Evolutionary conservation across 2,113 vertebrate species (phyloP).

Genomic region (Equus quagga): DNA sequence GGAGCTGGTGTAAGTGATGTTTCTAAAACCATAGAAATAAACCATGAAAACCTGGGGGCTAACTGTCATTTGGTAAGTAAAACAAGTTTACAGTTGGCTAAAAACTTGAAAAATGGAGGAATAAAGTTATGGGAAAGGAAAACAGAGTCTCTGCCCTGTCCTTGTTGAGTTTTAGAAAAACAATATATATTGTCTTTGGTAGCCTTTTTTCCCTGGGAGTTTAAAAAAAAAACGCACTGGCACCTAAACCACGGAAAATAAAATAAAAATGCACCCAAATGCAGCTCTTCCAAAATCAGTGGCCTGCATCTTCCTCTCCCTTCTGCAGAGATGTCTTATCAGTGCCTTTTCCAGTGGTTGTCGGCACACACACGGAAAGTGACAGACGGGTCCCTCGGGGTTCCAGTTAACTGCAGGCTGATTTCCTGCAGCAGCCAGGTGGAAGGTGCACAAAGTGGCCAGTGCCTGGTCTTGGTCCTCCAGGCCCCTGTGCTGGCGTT

Average conservation of each 20-base stretch:
- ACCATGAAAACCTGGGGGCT: neutral
- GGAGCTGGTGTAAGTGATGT: neutral
- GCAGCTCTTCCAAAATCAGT: neutral
- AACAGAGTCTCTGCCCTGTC: neutral
- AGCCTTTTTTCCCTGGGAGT: neutral
- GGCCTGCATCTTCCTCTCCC: neutral
- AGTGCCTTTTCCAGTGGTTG: neutral
- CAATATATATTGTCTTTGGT: neutral
- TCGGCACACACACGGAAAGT: neutral
- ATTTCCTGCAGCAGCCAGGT: neutral
- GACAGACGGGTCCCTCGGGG: neutral
- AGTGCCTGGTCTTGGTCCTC: fast-evolving
- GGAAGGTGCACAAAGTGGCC: neutral
- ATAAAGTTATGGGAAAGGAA: neutral
- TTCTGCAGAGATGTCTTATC: neutral
- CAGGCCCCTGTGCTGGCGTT: neutral
- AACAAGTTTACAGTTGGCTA: neutral
- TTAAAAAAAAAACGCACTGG: neutral
- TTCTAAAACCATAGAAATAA: conserved; percentile 48
- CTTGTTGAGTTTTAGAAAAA: conserved; percentile 46
- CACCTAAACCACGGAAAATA: conserved; percentile 18
- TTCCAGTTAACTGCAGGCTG: neutral
- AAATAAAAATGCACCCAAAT: conserved; percentile 37
- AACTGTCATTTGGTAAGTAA: neutral
- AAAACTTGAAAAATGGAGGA: too few species aligned